Evolutionary conservation across 2,888 invertebrate genomes (phyloP), one percentile per base, ranked within the genome.

Genomic region (Pardosa pseudoannulata): DNA sequence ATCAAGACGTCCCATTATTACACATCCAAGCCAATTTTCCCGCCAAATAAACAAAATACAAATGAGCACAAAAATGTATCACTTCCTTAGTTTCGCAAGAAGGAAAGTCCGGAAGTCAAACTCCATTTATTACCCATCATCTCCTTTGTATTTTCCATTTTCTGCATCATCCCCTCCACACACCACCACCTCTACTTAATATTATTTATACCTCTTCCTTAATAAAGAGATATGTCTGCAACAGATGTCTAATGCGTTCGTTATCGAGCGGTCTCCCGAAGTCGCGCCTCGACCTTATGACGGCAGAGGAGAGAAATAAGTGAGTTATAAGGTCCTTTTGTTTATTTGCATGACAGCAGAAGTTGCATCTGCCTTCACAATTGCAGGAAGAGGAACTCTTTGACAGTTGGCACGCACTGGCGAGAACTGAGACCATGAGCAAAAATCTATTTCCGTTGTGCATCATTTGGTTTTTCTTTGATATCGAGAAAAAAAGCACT

Each of bases 231-330:
- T 56, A 23, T 56, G 23, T 56, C 56, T 2, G 56, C 56, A 56
- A 56, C 56, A 56, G 56, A 56, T 56, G 56, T 56, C 23, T 56
- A 56, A 56, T 56, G 56, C 1, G 56, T 56, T 56, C 56, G 56
- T 56, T 56, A 56, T 56, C 56, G 56, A 56, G 23, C 19, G 23
- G 11, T 7, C 36, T 23, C 6, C 11, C 23, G n/a, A 23, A 5
- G 6, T 19, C 56, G 56, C 56, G 56, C 23, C 23, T 23, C 6
- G 9, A 36, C 36, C 36, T 36, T 9, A 9, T 5, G 9, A 9
- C 5, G 23, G n/a, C n/a, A n/a, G n/a, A n/a, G n/a, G 19, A 19
- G 16, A 56, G 5, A 5, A 9, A 56, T 2, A 56, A 19, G 56
- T 16, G 56, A 56, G 23, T 56, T 56, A 23, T 19, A 16, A 23